Percentiles rank a stretch among this genome's conserved stretches.
Evolutionary conservation across 2,113 vertebrate genomes (phyloP).

Genomic region (Excalfactoria chinensis): DNA sequence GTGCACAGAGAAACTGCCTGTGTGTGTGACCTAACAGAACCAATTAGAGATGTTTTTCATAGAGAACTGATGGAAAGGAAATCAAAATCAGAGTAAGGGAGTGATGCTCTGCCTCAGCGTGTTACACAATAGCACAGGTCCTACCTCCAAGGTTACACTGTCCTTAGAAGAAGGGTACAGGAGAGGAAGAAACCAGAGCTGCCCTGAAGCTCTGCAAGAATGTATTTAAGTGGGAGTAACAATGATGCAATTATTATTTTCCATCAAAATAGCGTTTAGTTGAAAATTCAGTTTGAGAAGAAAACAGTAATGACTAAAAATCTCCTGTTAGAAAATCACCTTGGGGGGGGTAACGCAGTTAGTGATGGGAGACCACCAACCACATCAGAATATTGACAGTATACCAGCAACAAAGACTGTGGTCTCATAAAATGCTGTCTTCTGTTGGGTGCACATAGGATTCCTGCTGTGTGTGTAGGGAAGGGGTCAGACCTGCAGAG

Average conservation of each 20-base stretch:
- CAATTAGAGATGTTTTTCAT: neutral
- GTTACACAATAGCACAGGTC: neutral
- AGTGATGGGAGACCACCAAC: neutral
- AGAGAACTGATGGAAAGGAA: neutral
- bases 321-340: neutral
- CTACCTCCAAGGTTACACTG: neutral
- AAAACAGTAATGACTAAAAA: neutral
- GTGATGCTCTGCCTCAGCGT: neutral
- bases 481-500: neutral
- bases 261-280: neutral
- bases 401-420: neutral
- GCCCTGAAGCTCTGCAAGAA: neutral
- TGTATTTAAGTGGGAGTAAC: constrained; percentile 14
- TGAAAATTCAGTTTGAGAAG: neutral
- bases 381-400: neutral
- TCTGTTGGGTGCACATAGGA: neutral
- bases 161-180: neutral
- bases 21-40: neutral
- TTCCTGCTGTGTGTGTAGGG: neutral
- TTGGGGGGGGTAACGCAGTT: neutral
- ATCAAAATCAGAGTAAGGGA: neutral
- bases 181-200: neutral
- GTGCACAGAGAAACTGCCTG: neutral
- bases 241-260: neutral
- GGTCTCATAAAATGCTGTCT: neutral